Evolutionary conservation across 2,797 vertebrate species (phyloP), one percentile per base, ranked within the genome.

Genomic region (Distichodus sexfasciatus): DNA sequence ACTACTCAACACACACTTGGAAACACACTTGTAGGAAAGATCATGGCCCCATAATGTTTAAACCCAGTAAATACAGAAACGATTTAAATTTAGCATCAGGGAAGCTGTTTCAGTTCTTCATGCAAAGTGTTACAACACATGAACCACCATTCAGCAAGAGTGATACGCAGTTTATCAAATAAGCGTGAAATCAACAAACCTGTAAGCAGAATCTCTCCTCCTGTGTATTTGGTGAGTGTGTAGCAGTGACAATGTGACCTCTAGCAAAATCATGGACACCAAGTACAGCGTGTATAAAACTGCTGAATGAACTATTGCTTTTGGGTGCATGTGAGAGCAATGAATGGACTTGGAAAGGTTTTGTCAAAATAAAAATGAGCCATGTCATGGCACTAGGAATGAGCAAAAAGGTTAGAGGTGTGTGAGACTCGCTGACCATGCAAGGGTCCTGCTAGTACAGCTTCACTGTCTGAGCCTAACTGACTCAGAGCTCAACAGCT

Each of bases 341-440:
- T 57, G 54, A 57, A 38, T 38, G 35, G 33, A 57, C 23, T 10
- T 38, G 5, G 21, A 40, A 21, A 12, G 54, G 54, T 24, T 57
- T 24, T 57, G 33, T 40, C 17, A 33, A 33, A 8, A 53, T 54
- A 15, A 54, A 17, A 54, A 29, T 47, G 21, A 3, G 43, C 12
- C 4, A 11, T 8, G 6, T 47, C 24, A n/a, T 12, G n/a, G n/a
- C n/a, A n/a, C n/a, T 28, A 28, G 48, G 23, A 51, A 11, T 47
- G 44, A 24, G 44, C 44, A 51, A 51, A 51, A 51, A 26, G 12
- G 15, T n/a, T 14, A 28, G 24, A 14, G 12, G 17, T 38, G 33
- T 57, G 33, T 38, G 33, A 21, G 54, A 57, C 10, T 35, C n/a
- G 54, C 54, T 57, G 33, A 57, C 54, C 11, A 6, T 14, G 54